These are phyloP conservation scores for Candoia aspera DNA, from an alignment of 2,113 vertebrate genomes.

Conservation along the genomic window DNA sequence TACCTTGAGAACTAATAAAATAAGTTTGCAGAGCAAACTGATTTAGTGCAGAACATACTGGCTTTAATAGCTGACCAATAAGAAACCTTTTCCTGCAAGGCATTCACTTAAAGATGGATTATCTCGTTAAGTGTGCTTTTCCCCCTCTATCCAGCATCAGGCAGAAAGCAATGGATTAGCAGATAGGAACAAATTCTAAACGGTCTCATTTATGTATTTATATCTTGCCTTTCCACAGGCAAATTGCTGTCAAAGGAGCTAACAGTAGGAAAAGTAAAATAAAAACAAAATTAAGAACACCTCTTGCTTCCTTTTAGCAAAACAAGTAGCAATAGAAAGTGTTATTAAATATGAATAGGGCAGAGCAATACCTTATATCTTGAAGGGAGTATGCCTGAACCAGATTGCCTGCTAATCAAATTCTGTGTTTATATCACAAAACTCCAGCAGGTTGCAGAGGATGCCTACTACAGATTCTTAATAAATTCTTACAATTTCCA, in stretches of 20 bases:
- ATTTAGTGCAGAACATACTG: conserved; percentile 34
- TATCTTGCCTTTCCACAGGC: not conserved
- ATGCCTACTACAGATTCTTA: not conserved
- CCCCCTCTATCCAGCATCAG: not conserved
- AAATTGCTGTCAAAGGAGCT: not conserved
- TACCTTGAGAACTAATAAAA: not conserved
- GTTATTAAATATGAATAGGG: not conserved
- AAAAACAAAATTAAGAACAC: conserved; percentile 14
- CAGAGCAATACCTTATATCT: not conserved
- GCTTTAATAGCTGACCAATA: conserved; percentile 31
- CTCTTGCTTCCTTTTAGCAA: conserved; percentile 43
- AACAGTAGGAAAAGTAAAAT: not conserved
- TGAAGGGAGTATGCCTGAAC: not conserved
- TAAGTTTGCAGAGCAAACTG: conserved; percentile 40
- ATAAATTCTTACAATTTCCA: not conserved
- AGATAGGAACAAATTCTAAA: conserved; percentile 33
- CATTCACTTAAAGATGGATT: conserved; percentile 17
- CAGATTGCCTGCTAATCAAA: not conserved
- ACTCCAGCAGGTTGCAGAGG: not conserved
- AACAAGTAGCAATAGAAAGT: conserved; percentile 35
- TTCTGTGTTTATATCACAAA: not conserved
- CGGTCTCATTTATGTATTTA: not conserved
- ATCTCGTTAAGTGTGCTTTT: conserved; percentile 35
- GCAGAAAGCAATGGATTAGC: conserved; percentile 28
- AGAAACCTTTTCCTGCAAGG: conserved; percentile 27